These are phyloP conservation scores for Biston betularia DNA, from an alignment of 2,888 invertebrate species.

Conservation along the genomic window DNA sequence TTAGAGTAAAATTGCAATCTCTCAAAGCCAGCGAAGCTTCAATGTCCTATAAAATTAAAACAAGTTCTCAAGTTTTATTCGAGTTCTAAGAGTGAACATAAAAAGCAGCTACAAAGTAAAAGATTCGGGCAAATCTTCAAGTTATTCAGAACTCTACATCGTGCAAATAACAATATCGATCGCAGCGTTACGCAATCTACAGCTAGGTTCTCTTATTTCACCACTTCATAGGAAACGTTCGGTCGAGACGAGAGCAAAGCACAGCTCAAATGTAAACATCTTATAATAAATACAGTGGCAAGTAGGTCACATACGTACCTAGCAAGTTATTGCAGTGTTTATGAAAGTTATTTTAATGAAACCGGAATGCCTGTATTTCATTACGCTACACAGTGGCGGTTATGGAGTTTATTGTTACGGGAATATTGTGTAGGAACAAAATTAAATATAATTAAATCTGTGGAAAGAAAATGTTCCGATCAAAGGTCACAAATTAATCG, in stretches of 20 bases:
- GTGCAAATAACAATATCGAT: slow-evolving; percentile 55
- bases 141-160: slow-evolving; percentile 43
- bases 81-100: slow-evolving; percentile 21
- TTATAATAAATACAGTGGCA: slow-evolving; percentile 46
- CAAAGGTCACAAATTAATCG: slow-evolving; percentile 44
- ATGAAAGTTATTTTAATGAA: slow-evolving; percentile 31
- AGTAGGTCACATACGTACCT: slow-evolving; percentile 36
- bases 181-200: slow-evolving; percentile 52
- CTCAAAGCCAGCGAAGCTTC: slow-evolving; percentile 12
- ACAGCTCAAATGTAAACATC: slow-evolving; percentile 52
- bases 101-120: slow-evolving; percentile 30
- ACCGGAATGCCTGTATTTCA: slow-evolving; percentile 28
- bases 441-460: slow-evolving; percentile 11
- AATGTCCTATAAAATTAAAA: slow-evolving; percentile 31
- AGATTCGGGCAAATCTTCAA: slow-evolving; percentile 16
- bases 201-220: slow-evolving; percentile 50
- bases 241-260: slow-evolving; percentile 40
- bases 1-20: slow-evolving; percentile 30
- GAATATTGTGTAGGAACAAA: not conserved
- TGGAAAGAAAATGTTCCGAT: slow-evolving; percentile 16
- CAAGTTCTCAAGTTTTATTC: slow-evolving; percentile 31
- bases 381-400: slow-evolving; percentile 5
- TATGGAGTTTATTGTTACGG: slow-evolving; percentile 16
- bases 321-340: slow-evolving; percentile 19
- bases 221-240: slow-evolving; percentile 54